Evolutionary conservation across 2,113 vertebrate species (phyloP).

Genomic region (Hypocryptadius cinnamomeus): DNA sequence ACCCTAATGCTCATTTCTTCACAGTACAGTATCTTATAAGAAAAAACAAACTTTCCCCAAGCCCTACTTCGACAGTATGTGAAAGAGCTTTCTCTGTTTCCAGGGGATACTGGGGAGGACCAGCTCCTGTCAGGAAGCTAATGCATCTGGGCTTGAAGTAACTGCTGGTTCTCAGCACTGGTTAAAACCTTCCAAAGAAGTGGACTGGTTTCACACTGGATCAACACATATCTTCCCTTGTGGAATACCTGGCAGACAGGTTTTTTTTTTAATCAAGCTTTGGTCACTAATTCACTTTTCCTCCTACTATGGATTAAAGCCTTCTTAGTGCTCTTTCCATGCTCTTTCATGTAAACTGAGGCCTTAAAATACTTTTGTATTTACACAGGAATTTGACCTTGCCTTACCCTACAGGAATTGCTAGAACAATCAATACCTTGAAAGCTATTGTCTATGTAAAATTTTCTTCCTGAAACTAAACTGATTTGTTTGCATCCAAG

Average conservation of each 20-base stretch:
- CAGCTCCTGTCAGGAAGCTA: constrained; percentile 84
- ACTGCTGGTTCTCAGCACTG: not conserved
- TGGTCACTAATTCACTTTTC: not conserved
- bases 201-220: not conserved
- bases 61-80: accelerated
- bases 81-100: not conserved
- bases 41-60: not conserved
- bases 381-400: not conserved
- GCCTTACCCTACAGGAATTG: not conserved
- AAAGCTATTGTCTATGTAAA: not conserved
- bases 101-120: constrained; percentile 95
- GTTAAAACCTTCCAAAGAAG: not conserved
- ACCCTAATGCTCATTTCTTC: not conserved
- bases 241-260: not conserved
- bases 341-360: not conserved
- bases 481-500: not conserved
- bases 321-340: not conserved
- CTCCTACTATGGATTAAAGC: not conserved
- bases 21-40: accelerated
- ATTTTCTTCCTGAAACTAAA: not conserved
- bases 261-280: not conserved
- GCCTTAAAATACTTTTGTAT: not conserved
- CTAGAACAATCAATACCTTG: not conserved
- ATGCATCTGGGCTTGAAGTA: constrained; percentile 89
- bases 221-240: accelerated